Evolutionary conservation across 2,113 vertebrate genomes (phyloP).

Genomic region (Romanogobio albipinnatus): DNA sequence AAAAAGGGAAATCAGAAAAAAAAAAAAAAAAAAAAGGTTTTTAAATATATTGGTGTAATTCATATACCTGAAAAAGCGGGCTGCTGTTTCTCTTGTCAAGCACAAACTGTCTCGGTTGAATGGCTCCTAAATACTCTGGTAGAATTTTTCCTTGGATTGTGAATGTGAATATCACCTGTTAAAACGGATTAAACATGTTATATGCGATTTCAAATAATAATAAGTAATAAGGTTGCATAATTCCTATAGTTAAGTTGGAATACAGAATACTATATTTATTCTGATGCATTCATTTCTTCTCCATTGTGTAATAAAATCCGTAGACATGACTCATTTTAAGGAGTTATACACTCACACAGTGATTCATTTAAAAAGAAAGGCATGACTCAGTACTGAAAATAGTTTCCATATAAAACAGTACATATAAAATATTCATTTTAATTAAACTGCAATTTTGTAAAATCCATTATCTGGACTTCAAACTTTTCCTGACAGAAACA

Average conservation of each 20-base stretch:
- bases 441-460: neutral
- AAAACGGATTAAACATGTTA: neutral
- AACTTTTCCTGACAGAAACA: neutral
- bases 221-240: neutral
- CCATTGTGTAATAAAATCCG: neutral
- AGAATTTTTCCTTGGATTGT: neutral
- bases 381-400: neutral
- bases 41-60: neutral
- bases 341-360: neutral
- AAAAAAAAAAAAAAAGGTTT: neutral
- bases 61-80: neutral
- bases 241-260: neutral
- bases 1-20: neutral
- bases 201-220: neutral
- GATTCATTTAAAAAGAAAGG: neutral
- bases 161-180: neutral
- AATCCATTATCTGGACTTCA: neutral
- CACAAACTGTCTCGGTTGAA: slow-evolving; percentile 9
- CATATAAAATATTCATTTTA: too few species aligned
- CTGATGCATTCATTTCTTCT: neutral
- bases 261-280: neutral
- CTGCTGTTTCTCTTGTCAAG: neutral
- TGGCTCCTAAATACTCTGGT: neutral
- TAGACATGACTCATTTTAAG: neutral
- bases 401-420: neutral